Conservation (phyloP, 1,140 invertebrate species). For the Nasonia vitripennis region DNA sequence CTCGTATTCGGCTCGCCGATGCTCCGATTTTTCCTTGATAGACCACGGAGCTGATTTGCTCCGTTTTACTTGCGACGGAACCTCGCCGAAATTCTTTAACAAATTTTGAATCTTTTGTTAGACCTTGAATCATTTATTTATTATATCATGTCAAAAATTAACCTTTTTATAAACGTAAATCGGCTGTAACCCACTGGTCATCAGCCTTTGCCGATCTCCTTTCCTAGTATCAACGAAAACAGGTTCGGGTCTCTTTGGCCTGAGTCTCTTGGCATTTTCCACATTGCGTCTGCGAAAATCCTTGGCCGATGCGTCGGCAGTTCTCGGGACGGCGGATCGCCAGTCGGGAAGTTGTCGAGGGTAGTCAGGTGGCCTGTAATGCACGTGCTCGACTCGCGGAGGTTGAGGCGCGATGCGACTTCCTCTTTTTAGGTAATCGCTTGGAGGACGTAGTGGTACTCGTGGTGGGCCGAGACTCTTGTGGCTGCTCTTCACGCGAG, state of each 20-base stretch:
- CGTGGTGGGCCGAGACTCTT: conserved; percentile 79
- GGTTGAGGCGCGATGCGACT: neutral
- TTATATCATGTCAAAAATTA: neutral
- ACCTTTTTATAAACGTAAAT: conserved; percentile 69
- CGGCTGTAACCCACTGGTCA: conserved; percentile 72
- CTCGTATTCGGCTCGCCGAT: neutral
- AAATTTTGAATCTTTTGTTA: neutral
- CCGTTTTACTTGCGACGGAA: conserved; percentile 17
- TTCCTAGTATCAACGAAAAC: conserved; percentile 69
- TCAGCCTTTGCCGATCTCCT: conserved; percentile 69
- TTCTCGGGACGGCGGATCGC: conserved; percentile 45
- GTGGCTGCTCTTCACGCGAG: conserved; percentile 62
- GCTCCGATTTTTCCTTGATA: neutral
- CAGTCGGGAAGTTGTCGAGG: conserved; percentile 56
- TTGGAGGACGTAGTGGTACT: conserved; percentile 75
- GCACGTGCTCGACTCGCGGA: conserved; percentile 51
- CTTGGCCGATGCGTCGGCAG: conserved; percentile 15
- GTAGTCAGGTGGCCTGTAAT: conserved; percentile 55
- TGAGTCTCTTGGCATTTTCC: conserved; percentile 71
- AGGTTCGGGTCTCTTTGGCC: conserved; percentile 72
- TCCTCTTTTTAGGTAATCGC: conserved; percentile 77
- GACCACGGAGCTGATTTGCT: conserved; percentile 13
- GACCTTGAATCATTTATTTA: neutral
- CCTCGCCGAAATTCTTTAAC: conserved; percentile 51
- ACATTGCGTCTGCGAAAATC: conserved; percentile 78